A percentile compares a stretch with the other conserved stretches of the same genome.
These are phyloP conservation scores for Carassius carassius DNA, from an alignment of 2,113 vertebrate species.

Conservation along the genomic window DNA sequence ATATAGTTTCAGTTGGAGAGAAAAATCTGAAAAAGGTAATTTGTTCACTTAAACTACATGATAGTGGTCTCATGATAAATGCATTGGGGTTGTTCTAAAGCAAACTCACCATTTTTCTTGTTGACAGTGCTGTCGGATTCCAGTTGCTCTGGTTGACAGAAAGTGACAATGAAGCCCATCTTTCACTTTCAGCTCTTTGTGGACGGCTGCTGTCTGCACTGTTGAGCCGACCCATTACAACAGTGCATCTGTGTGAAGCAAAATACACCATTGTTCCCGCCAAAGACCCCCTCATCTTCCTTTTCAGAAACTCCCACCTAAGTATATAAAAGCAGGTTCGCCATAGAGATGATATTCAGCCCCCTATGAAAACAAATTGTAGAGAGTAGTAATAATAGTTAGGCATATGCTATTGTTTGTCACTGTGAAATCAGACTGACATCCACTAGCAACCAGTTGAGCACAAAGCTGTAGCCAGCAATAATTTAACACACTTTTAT, in stretches of 20 bases:
- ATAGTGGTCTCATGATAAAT: neutral
- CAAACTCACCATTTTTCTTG: neutral
- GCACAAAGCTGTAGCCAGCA: neutral
- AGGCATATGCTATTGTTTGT: neutral
- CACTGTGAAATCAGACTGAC: neutral
- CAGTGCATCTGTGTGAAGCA: neutral
- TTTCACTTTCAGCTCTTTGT: neutral
- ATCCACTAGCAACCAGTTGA: neutral
- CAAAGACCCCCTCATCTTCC: neutral
- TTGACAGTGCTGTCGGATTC: slow-evolving; percentile 1
- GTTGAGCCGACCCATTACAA: neutral
- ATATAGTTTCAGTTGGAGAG: neutral
- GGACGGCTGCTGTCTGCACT: neutral
- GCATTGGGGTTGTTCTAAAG: neutral
- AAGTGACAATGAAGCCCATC: slow-evolving; percentile 1
- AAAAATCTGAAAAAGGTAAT: neutral
- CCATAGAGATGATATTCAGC: neutral
- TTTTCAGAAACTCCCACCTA: neutral
- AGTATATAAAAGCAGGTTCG: neutral
- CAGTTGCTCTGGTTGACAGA: slow-evolving; percentile 14
- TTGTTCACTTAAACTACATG: neutral
- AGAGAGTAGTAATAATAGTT: neutral
- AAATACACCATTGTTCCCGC: neutral
- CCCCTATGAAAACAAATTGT: neutral
- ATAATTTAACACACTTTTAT: slow-evolving; percentile 19